Evolutionary conservation across 2,797 vertebrate species (phyloP).

Genomic region (Heterohyrax brucei): DNA sequence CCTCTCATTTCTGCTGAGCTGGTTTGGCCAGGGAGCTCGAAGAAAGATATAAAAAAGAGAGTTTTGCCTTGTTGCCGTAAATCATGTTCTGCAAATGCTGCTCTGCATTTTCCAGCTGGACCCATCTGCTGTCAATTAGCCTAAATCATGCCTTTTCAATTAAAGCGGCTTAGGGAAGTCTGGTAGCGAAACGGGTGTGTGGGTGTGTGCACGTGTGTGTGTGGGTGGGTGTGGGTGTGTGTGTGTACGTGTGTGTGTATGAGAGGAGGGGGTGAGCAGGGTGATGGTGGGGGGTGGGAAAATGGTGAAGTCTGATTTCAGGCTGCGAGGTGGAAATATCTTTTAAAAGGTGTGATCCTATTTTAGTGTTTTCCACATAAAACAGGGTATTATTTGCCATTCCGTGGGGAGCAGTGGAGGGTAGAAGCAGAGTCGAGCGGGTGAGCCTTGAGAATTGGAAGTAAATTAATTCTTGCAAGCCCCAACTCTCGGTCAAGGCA

Average conservation of each 20-base stretch:
- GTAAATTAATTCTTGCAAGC: conserved; percentile 16
- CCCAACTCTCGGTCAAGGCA: neutral
- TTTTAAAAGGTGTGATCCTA: conserved; percentile 89
- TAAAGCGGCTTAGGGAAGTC: conserved; percentile 88
- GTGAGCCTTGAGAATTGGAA: neutral
- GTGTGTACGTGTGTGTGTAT: neutral
- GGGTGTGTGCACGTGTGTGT: neutral
- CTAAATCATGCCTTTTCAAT: conserved; percentile 91
- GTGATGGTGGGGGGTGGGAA: conserved; percentile 47
- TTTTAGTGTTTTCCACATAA: conserved; percentile 90
- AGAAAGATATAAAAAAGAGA: conserved; percentile 85
- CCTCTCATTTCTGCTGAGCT: conserved; percentile 87
- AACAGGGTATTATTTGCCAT: conserved; percentile 56
- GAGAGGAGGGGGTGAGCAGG: neutral
- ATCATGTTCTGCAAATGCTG: conserved; percentile 84
- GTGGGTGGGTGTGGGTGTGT: neutral
- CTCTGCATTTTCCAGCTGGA: conserved; percentile 80
- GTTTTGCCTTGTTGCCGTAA: conserved; percentile 85
- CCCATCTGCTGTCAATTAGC: conserved; percentile 92
- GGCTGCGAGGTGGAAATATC: conserved; percentile 89
- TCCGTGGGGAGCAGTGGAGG: conserved; percentile 75
- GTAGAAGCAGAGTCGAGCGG: conserved; percentile 69
- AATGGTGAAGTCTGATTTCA: conserved; percentile 77
- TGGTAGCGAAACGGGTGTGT: conserved; percentile 80
- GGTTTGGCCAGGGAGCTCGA: conserved; percentile 80